These are phyloP conservation scores for Craterocephalus amniculus DNA, from an alignment of 2,797 vertebrate species.

Conservation along the genomic window DNA sequence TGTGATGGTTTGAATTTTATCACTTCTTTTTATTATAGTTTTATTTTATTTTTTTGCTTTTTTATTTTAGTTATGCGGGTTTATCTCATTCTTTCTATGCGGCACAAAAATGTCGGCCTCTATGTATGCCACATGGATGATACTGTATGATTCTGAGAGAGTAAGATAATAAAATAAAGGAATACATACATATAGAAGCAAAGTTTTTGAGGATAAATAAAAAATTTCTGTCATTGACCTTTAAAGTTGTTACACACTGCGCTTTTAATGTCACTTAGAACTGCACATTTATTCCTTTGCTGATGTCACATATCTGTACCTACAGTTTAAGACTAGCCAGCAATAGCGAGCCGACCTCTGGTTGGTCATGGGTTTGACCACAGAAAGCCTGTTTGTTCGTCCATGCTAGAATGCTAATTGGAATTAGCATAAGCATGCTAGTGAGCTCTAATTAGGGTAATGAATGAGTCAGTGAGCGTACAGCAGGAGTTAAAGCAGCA, in stretches of 20 bases:
- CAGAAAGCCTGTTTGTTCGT: slow-evolving; percentile 52
- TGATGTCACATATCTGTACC: too few species aligned
- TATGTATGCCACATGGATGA: too few species aligned
- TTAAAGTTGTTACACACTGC: not conserved
- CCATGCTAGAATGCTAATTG: slow-evolving; percentile 67
- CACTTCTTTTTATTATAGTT: too few species aligned
- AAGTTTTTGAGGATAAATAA: not conserved
- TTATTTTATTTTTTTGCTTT: not conserved
- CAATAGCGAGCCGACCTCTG: slow-evolving; percentile 26
- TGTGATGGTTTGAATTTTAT: not conserved
- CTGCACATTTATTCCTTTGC: too few species aligned
- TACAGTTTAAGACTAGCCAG: not conserved
- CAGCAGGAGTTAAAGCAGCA: slow-evolving; percentile 34
- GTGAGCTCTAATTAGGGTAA: slow-evolving; percentile 77
- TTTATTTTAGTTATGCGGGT: not conserved
- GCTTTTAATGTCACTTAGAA: not conserved
- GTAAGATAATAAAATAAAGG: too few species aligned
- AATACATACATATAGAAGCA: too few species aligned
- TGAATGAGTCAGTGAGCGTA: slow-evolving; percentile 65
- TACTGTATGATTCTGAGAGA: too few species aligned
- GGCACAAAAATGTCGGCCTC: too few species aligned
- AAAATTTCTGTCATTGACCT: not conserved
- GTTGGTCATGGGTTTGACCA: slow-evolving; percentile 29
- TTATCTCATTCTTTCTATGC: not conserved
- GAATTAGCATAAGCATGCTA: slow-evolving; percentile 74